These are phyloP conservation scores for Atethmia centrago DNA, from an alignment of 2,888 invertebrate genomes.

Conservation along the genomic window DNA sequence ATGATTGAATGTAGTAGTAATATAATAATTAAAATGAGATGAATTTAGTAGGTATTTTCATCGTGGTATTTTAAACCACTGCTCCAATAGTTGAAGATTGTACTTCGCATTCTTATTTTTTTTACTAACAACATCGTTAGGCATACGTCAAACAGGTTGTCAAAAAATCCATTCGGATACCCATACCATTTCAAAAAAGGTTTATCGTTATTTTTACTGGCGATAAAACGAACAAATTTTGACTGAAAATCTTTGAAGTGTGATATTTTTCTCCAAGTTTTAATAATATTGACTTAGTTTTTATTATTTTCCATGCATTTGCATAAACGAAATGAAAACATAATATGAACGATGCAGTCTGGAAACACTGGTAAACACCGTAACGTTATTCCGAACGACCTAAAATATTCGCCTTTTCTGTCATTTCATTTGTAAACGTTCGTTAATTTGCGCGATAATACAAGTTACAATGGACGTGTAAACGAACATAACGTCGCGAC, in stretches of 20 bases:
- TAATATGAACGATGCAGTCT: neutral
- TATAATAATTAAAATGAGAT: neutral
- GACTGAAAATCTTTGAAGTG: neutral
- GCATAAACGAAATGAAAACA: neutral
- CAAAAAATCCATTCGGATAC: conserved; percentile 41
- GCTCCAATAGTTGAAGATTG: neutral
- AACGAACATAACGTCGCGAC: conserved; percentile 69
- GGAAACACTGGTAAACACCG: neutral
- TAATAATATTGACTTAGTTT: neutral
- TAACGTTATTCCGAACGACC: conserved; percentile 46
- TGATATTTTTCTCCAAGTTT: neutral
- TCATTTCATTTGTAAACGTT: conserved; percentile 69
- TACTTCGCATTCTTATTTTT: neutral
- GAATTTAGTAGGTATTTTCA: neutral
- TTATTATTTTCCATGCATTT: rapidly evolving
- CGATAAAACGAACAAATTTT: too few relatives aligned
- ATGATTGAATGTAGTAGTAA: neutral
- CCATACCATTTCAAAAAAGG: neutral
- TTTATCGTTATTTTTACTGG: neutral
- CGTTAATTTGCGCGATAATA: conserved; percentile 77
- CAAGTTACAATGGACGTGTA: conserved; percentile 79
- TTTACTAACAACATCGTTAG: conserved; percentile 3
- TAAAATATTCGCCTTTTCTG: conserved; percentile 55
- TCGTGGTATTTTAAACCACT: too few relatives aligned
- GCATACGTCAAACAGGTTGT: conserved; percentile 13